These are phyloP conservation scores for Hippocampus mohnikei DNA, from an alignment of 2,113 vertebrate species.

Conservation along the genomic window DNA sequence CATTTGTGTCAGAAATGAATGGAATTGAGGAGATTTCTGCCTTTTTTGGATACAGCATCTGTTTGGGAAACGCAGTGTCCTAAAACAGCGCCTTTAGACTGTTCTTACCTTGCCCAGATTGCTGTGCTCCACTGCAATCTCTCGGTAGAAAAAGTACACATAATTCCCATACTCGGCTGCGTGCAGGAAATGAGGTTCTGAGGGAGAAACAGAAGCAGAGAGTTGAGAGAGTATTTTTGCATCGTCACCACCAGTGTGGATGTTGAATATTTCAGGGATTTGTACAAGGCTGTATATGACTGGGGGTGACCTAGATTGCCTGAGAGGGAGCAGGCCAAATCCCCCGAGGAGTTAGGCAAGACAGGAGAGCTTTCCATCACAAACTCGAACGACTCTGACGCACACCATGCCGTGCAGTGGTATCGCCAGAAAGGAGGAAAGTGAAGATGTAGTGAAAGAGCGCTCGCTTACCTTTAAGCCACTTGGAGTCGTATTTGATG, in stretches of 20 bases:
- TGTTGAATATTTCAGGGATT: slow-evolving; percentile 71
- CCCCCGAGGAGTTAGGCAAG: slow-evolving; percentile 44
- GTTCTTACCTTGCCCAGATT: slow-evolving; percentile 89
- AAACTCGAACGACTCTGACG: slow-evolving; percentile 32
- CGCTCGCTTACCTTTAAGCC: slow-evolving; percentile 89
- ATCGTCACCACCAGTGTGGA: slow-evolving; percentile 62
- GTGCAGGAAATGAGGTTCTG: slow-evolving; percentile 98
- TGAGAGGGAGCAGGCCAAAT: slow-evolving; percentile 60
- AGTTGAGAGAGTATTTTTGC: slow-evolving; percentile 64
- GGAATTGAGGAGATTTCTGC: slow-evolving; percentile 19
- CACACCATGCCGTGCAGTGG: slow-evolving; percentile 19
- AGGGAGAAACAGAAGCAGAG: slow-evolving; percentile 57
- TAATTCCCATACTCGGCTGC: slow-evolving; percentile 96
- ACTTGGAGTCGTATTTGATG: slow-evolving; percentile 99
- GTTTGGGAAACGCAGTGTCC: slow-evolving; percentile 26
- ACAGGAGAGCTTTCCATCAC: slow-evolving; percentile 35
- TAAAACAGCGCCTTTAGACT: slow-evolving; percentile 27
- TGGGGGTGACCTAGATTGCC: slow-evolving; percentile 73
- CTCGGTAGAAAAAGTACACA: slow-evolving; percentile 98
- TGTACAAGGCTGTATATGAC: slow-evolving; percentile 59
- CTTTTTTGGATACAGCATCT: slow-evolving; percentile 21
- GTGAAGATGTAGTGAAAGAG: slow-evolving; percentile 12
- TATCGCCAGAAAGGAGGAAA: slow-evolving; percentile 6
- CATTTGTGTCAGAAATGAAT: slow-evolving; percentile 36
- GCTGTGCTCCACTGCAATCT: slow-evolving; percentile 97